A percentile compares a stretch with the other conserved stretches of the same genome.
Conservation (phyloP, 2,888 invertebrate species). For the Teleiodes luculella region DNA sequence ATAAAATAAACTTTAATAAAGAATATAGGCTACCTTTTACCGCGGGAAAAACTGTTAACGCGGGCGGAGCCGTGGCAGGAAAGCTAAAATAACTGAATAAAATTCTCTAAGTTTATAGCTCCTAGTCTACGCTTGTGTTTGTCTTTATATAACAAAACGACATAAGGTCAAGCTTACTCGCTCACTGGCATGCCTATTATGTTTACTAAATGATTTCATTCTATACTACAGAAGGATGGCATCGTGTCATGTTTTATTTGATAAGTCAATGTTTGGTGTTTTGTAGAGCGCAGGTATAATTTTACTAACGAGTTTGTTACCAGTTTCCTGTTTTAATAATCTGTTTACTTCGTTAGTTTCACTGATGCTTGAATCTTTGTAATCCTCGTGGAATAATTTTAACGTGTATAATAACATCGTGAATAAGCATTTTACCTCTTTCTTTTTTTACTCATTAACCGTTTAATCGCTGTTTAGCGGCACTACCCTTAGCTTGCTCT, state of each 20-base stretch:
- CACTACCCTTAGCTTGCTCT: too few species aligned
- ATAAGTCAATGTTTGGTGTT: slow-evolving; percentile 6
- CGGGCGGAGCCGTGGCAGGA: too few species aligned
- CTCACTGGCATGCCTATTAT: neutral
- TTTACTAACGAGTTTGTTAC: neutral
- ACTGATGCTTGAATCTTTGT: neutral
- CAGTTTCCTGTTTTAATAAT: neutral
- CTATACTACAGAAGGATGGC: neutral
- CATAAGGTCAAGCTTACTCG: slow-evolving; percentile 21
- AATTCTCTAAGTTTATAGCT: slow-evolving; percentile 16
- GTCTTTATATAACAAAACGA: slow-evolving; percentile 19
- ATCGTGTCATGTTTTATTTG: slow-evolving; percentile 9
- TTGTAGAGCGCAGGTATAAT: neutral
- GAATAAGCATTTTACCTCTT: too few species aligned
- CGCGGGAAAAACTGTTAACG: too few species aligned
- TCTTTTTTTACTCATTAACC: too few species aligned
- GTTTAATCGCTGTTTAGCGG: too few species aligned
- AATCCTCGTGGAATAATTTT: too few species aligned
- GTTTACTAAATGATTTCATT: slow-evolving; percentile 17
- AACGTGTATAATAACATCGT: too few species aligned
- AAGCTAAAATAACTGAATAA: slow-evolving; percentile 25
- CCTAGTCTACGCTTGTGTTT: slow-evolving; percentile 15
- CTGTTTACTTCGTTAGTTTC: neutral
- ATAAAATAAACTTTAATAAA: too few species aligned
- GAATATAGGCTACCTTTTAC: too few species aligned